Evolutionary conservation across 35 echinoderm and acorn worm genomes (phyloP).

Genomic region (Anneissia japonica): DNA sequence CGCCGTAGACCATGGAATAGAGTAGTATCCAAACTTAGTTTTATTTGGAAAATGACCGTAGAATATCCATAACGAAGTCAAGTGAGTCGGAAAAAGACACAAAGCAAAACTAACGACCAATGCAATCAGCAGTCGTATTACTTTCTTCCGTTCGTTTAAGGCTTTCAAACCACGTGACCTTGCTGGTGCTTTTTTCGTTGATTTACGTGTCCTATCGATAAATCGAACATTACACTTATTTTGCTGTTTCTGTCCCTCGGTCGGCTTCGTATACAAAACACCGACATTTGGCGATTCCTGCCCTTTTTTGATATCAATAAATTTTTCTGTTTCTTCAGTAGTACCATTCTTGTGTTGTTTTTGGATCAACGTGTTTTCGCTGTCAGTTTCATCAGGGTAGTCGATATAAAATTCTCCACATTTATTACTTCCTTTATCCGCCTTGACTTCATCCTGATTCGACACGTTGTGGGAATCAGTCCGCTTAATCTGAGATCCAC

Average conservation of each 20-base stretch:
- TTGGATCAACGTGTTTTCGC: neutral
- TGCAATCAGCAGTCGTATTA: slow-evolving; percentile 45
- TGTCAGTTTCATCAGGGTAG: neutral
- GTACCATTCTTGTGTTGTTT: neutral
- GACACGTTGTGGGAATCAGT: neutral
- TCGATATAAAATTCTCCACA: neutral
- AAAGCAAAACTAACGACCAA: slow-evolving; percentile 27
- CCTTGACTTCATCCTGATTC: neutral
- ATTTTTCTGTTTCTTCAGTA: slow-evolving; percentile 1
- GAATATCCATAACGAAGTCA: slow-evolving; percentile 12
- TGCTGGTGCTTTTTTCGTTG: slow-evolving; percentile 10
- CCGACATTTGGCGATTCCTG: neutral
- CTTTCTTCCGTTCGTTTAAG: slow-evolving; percentile 45
- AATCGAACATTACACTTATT: neutral
- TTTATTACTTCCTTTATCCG: neutral
- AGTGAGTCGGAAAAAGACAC: slow-evolving; percentile 32
- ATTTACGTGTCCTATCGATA: neutral
- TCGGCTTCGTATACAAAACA: slow-evolving; percentile 6
- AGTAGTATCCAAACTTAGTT: neutral
- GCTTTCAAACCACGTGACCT: slow-evolving; percentile 15
- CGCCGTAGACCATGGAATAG: slow-evolving; percentile 16
- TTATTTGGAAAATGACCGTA: neutral
- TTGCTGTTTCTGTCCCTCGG: neutral
- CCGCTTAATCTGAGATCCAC: neutral
- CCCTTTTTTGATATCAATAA: neutral